Percentiles rank a stretch among this genome's conserved stretches.
These are phyloP conservation scores for Eulemur albifrons DNA, from an alignment of 2,797 vertebrate species.

Conservation along the genomic window DNA sequence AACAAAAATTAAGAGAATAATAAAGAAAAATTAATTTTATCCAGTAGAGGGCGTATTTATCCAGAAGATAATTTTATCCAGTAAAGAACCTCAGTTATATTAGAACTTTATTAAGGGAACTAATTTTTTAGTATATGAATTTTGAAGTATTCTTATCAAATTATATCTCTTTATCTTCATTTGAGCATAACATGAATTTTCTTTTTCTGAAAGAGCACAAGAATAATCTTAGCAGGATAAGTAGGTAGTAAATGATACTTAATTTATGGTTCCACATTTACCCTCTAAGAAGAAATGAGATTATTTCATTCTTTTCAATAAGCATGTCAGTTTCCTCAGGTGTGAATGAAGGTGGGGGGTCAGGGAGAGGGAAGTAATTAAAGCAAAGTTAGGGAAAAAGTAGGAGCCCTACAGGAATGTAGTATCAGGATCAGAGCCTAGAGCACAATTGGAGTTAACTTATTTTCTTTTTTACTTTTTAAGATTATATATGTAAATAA, in stretches of 20 bases:
- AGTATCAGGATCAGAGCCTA: neutral
- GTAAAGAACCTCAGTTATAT: slow-evolving; percentile 15
- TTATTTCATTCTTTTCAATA: neutral
- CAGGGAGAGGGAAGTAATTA: neutral
- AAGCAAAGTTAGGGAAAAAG: neutral
- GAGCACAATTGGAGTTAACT: neutral
- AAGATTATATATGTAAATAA: neutral
- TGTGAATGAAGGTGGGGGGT: neutral
- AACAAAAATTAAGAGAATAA: neutral
- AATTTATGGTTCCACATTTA: neutral
- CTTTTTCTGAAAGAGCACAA: neutral
- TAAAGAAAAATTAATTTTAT: neutral
- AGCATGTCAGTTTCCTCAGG: neutral
- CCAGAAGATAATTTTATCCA: neutral
- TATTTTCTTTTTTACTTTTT: neutral
- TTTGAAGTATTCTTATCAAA: neutral
- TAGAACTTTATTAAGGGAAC: neutral
- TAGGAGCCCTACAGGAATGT: neutral
- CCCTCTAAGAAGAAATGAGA: neutral
- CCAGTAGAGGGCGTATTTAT: no score
- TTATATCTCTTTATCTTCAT: neutral
- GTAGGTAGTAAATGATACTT: neutral
- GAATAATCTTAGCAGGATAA: slow-evolving; percentile 6
- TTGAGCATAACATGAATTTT: neutral
- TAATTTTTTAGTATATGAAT: neutral